These are phyloP conservation scores for Heteromormyrus szaboi DNA, from an alignment of 2,797 vertebrate genomes.

Conservation along the genomic window DNA sequence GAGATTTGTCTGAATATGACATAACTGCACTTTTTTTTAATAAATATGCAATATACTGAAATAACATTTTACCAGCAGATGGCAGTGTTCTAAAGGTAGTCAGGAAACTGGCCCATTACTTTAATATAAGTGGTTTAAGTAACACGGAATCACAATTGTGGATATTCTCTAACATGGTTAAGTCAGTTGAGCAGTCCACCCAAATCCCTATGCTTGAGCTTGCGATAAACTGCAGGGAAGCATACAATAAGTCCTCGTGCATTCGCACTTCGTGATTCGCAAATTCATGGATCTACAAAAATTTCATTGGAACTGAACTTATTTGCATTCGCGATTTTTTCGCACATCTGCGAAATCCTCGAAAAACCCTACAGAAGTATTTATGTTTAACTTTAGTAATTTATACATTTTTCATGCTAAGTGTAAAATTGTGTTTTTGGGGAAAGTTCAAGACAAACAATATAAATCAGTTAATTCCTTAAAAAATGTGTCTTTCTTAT, in stretches of 20 bases:
- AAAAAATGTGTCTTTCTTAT: too few species aligned
- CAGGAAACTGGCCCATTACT: neutral
- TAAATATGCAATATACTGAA: neutral
- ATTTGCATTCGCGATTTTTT: too few species aligned
- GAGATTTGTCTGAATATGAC: neutral
- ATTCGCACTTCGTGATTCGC: neutral
- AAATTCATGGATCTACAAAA: neutral
- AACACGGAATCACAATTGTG: neutral
- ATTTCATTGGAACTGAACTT: neutral
- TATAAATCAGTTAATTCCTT: too few species aligned
- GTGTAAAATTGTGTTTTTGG: too few species aligned
- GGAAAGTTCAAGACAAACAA: too few species aligned
- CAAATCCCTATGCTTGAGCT: neutral
- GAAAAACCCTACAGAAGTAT: too few species aligned
- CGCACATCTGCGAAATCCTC: too few species aligned
- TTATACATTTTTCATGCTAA: too few species aligned
- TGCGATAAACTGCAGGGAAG: neutral
- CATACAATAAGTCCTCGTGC: neutral
- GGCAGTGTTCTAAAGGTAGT: neutral
- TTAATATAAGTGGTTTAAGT: neutral
- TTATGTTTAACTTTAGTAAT: too few species aligned
- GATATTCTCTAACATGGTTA: neutral
- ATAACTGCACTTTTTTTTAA: neutral
- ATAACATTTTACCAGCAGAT: neutral
- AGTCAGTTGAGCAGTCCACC: neutral